These are phyloP conservation scores for Rhagoletis zephyria DNA, from an alignment of 1,140 invertebrate genomes.

Conservation along the genomic window DNA sequence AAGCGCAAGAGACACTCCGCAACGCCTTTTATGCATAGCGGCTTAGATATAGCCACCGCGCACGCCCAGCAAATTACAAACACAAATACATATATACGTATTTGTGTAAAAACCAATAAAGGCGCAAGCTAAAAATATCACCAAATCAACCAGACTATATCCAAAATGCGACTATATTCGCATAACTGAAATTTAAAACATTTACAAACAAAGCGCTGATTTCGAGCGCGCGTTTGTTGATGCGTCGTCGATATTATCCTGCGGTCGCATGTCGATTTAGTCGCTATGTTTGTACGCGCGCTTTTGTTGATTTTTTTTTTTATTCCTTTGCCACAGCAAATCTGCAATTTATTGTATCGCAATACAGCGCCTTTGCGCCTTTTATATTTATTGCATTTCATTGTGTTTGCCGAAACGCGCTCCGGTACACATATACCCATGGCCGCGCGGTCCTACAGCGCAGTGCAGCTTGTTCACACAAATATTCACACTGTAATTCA, in stretches of 20 bases:
- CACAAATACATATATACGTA: not conserved
- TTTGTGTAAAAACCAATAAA: not conserved
- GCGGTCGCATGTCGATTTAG: too few relatives aligned
- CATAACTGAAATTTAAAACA: conserved; percentile 3
- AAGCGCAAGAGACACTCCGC: not conserved
- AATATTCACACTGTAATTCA: not conserved
- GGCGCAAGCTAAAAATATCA: not conserved
- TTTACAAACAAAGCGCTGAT: conserved; percentile 23
- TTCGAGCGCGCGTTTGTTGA: conserved; percentile 8
- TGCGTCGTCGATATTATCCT: not conserved
- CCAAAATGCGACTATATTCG: not conserved
- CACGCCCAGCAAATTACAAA: conserved; percentile 14
- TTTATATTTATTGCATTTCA: not conserved
- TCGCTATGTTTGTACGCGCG: too few relatives aligned
- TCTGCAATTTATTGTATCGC: conserved; percentile 35
- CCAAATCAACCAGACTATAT: not conserved
- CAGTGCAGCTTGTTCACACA: not conserved
- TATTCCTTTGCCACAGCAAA: not conserved
- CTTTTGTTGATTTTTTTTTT: too few relatives aligned
- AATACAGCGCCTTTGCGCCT: not conserved
- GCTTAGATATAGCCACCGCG: not conserved
- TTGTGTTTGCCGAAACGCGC: not conserved
- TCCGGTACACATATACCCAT: not conserved
- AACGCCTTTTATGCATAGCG: not conserved
- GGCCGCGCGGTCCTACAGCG: not conserved